These are phyloP conservation scores for Plumapathes pennacea DNA, from an alignment of 92 coral and sea anemone genomes.

Conservation along the genomic window DNA sequence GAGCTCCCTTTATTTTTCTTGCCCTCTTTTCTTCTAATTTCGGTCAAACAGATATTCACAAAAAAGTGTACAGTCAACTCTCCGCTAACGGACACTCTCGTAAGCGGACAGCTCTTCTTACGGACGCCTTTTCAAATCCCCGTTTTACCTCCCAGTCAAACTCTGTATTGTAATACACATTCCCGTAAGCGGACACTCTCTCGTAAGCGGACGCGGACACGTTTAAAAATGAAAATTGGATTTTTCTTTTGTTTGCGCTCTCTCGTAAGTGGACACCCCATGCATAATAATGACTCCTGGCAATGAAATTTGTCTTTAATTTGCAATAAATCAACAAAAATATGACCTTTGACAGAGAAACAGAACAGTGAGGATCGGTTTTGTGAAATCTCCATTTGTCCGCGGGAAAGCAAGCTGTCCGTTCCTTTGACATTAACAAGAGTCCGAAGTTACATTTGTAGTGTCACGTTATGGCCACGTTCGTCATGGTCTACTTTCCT, in stretches of 20 bases:
- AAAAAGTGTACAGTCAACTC: too few species aligned
- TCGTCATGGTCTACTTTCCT: too few species aligned
- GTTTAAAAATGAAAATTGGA: conserved; percentile 7
- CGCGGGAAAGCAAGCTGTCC: conserved; percentile 30
- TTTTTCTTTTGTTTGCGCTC: conserved; percentile 19
- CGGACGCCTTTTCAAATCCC: conserved; percentile 10
- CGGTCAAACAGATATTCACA: too few species aligned
- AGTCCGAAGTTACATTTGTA: not conserved
- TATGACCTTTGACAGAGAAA: conserved; percentile 19
- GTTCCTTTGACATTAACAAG: conserved; percentile 12
- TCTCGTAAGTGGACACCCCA: conserved; percentile 19
- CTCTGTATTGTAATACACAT: conserved; percentile 25
- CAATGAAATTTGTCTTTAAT: conserved; percentile 1
- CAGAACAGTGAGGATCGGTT: conserved; percentile 14
- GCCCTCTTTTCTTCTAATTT: too few species aligned
- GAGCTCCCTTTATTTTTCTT: too few species aligned
- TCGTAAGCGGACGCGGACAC: conserved; percentile 11
- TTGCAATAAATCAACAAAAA: conserved; percentile 7
- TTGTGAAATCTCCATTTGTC: conserved; percentile 11
- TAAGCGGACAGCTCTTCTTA: conserved; percentile 20
- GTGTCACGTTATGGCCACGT: conserved; percentile 12
- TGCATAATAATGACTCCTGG: conserved; percentile 4
- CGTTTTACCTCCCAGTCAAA: conserved; percentile 15
- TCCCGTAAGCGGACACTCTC: conserved; percentile 12
- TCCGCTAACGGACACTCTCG: too few species aligned